Percentiles rank a stretch among this genome's conserved stretches.
phyloP scores from a whole-genome alignment of 2,797 vertebrate genomes.

The Tauraco hartlaubi region DNA sequence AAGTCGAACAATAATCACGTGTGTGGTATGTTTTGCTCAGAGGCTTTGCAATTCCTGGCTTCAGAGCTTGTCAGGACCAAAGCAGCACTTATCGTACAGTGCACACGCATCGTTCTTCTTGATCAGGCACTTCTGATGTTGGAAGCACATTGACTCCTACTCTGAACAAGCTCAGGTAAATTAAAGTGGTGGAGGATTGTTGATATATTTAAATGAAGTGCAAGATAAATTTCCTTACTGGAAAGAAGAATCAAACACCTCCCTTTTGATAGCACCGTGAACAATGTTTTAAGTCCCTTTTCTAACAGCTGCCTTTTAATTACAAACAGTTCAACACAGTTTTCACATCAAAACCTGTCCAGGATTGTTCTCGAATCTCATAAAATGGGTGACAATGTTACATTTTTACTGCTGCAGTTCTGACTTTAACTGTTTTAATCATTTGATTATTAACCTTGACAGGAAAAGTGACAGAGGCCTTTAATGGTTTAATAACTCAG shows the following conservation, averaged over 20 bases:
- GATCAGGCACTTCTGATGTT: neutral
- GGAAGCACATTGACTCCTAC: neutral
- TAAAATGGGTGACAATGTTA: slow-evolving; percentile 40
- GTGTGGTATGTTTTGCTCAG: rapidly evolving
- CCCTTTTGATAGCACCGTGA: neutral
- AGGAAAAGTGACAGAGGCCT: slow-evolving; percentile 21
- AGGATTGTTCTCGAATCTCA: slow-evolving; percentile 12
- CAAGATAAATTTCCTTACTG: neutral
- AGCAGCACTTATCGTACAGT: neutral
- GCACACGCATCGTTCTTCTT: neutral
- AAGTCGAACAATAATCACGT: neutral
- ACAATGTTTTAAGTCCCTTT: neutral
- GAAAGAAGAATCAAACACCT: neutral
- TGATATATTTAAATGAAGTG: neutral
- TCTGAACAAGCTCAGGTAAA: neutral
- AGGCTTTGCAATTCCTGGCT: neutral
- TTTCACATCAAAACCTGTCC: neutral
- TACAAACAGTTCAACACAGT: neutral
- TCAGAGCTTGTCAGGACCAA: neutral
- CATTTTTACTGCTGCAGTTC: slow-evolving; percentile 53
- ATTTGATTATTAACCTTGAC: slow-evolving; percentile 55
- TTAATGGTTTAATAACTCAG: slow-evolving; percentile 42
- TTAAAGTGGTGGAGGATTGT: neutral
- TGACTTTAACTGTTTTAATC: slow-evolving; percentile 43
- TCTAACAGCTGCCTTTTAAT: neutral